These are phyloP conservation scores for Mastomys coucha DNA, from an alignment of 2,113 vertebrate species.

Conservation along the genomic window DNA sequence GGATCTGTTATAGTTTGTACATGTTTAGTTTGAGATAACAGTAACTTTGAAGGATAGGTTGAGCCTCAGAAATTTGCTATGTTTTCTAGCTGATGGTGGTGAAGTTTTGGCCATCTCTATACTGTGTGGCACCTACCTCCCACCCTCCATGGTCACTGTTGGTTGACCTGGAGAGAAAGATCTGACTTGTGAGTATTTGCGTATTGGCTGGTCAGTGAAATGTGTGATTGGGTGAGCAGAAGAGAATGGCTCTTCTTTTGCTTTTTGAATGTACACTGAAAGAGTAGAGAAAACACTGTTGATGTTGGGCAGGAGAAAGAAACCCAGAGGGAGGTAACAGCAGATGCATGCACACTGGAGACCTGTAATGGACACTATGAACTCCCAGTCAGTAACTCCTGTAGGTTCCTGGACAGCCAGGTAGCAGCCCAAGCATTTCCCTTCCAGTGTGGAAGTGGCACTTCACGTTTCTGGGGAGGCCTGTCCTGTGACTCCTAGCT, in stretches of 20 bases:
- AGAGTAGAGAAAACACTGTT: not conserved
- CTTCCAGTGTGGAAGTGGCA: not conserved
- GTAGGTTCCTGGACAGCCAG: not conserved
- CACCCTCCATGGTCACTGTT: not conserved
- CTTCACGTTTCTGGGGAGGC: conserved; percentile 5
- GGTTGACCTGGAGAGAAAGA: not conserved
- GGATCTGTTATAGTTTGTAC: not conserved
- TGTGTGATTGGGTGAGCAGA: not conserved
- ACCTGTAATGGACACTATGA: not conserved
- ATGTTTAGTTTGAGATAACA: conserved; percentile 5
- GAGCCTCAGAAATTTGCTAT: conserved; percentile 21
- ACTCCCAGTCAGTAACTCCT: not conserved
- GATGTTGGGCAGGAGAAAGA: not conserved
- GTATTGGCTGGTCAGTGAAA: not conserved
- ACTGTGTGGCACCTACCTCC: not conserved
- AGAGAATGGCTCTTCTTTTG: conserved; percentile 4
- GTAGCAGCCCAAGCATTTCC: not conserved
- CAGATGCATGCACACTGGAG: not conserved
- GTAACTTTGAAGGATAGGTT: conserved; percentile 20
- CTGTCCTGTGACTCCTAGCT: not conserved
- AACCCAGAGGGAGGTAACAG: not conserved
- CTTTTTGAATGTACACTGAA: conserved; percentile 16
- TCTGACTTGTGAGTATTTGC: conserved; percentile 31
- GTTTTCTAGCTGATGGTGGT: not conserved
- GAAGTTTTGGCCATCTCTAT: not conserved